phyloP scores from a whole-genome alignment of 2,797 vertebrate genomes.

The Hyperoplus lanceolatus region DNA sequence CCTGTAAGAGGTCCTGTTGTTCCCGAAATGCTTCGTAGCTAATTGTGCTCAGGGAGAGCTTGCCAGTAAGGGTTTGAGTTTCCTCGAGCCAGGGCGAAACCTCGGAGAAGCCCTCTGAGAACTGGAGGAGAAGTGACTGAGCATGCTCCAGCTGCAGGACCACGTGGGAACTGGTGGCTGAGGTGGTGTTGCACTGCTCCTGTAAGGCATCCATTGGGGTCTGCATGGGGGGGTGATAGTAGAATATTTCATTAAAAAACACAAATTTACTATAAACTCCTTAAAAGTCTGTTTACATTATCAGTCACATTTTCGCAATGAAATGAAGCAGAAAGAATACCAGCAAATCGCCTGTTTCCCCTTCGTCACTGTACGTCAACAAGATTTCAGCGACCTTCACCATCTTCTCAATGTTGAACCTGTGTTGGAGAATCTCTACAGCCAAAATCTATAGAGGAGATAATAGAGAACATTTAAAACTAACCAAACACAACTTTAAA shows the following conservation, averaged over 20 bases:
- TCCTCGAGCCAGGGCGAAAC: conserved; percentile 91
- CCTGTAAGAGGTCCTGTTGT: conserved; percentile 93
- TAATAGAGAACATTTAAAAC: not conserved
- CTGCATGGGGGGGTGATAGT: conserved; percentile 64
- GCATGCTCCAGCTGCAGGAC: conserved; percentile 89
- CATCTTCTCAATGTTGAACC: conserved; percentile 89
- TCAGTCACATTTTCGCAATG: not conserved
- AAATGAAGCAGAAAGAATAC: conserved; percentile 55
- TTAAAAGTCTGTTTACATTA: not conserved
- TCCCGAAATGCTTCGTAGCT: conserved; percentile 88
- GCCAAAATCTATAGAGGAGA: conserved; percentile 84
- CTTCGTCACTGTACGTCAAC: conserved; percentile 83
- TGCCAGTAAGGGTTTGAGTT: conserved; percentile 80
- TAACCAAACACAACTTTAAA: not conserved
- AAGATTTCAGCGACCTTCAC: conserved; percentile 84
- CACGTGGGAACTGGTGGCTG: conserved; percentile 83
- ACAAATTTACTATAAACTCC: not conserved
- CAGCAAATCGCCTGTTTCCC: conserved; percentile 76
- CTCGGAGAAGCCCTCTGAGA: conserved; percentile 86
- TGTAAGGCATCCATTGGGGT: conserved; percentile 79
- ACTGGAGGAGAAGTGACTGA: conserved; percentile 89
- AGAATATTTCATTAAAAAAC: not conserved
- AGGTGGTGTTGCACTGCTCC: conserved; percentile 85
- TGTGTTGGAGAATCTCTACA: conserved; percentile 90
- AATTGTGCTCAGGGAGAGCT: conserved; percentile 82